A percentile compares a stretch with the other conserved stretches of the same genome.
phyloP scores from a whole-genome alignment of 1,140 invertebrate species.

The Brevipalpus yothersi region DNA sequence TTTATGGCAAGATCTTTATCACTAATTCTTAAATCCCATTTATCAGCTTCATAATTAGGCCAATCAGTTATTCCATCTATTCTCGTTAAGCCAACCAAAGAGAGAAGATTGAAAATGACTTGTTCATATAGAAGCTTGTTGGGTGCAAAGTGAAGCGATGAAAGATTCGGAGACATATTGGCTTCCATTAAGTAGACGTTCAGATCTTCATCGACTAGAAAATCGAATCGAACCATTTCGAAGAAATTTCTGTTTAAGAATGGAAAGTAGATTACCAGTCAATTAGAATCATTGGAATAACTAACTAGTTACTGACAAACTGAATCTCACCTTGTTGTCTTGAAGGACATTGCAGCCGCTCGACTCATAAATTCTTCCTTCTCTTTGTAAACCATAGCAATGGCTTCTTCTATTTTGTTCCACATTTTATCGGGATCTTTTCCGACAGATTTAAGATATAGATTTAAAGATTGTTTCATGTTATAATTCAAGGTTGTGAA shows the following conservation, averaged over 20 bases:
- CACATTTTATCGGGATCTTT: conserved; percentile 49
- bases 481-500: conserved; percentile 49
- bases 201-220: conserved; percentile 63
- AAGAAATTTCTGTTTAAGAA: conserved; percentile 48
- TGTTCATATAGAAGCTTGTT: conserved; percentile 77
- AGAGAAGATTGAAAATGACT: conserved; percentile 61
- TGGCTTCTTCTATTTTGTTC: conserved; percentile 50
- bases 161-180: conserved; percentile 94
- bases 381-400: conserved; percentile 38
- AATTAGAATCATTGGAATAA: background rate
- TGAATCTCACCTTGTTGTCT: background rate
- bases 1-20: conserved; percentile 53
- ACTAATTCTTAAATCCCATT: conserved; percentile 35
- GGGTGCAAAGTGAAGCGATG: conserved; percentile 64
- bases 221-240: conserved; percentile 78
- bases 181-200: conserved; percentile 78
- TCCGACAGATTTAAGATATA: conserved; percentile 37
- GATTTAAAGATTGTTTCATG: conserved; percentile 66
- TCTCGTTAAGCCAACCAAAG: conserved; percentile 43
- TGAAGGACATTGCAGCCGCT: conserved; percentile 16
- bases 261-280: background rate
- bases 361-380: conserved; percentile 39
- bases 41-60: conserved; percentile 3
- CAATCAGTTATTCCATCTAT: conserved; percentile 3
- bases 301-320: background rate